Base-by-base conservation (phyloP, 1,140 invertebrate genomes). In the Aphaenogaster ashmeadi region DNA sequence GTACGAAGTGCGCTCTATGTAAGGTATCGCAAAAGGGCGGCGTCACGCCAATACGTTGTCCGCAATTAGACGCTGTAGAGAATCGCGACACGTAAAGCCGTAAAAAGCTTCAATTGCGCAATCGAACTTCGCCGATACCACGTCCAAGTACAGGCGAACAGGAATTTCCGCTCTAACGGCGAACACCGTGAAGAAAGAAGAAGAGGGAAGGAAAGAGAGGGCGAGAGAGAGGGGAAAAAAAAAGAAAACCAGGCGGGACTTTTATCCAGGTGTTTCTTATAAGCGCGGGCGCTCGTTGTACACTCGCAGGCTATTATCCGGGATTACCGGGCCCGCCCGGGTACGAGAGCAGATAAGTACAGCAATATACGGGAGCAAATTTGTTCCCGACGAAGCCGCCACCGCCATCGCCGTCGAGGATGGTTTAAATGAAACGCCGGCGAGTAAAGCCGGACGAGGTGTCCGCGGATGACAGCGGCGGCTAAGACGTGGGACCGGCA, bases 281-380 rank as follows among this genome's bases (percentile, higher is more conserved):
- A 83, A 64, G 74, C 62, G 52, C 60, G 71, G 18, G 56, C 83
- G 78, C 81, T 89, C 83, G 67, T 86, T 72, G 86, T 78, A 71
- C 62, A 85, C 89, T 88, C 74, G 60, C 64, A 71, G 60, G 75
- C 86, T 74, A 91, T 91, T 91, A 91, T 90, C 80, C 69, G n/a
- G 86, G 80, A 91, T 91, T 90, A 90, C 74, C 47, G 67, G 62
- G 69, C 75, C 69, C 38, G 89, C 54, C 66, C 62, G 33, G 77
- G 67, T 66, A 81, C 75, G 41, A 21, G 86, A 47, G 56, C 9
- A 81, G 80, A 88, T 90, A 88, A 89, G 67, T 87, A 54, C 86
- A 81, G 86, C 88, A 87, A 90, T 90, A 69, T 78, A 90, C 80
- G 80, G 69, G 69, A 71, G 90, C 88, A 91, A 91, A 91, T 88